phyloP scores from a whole-genome alignment of 2,888 invertebrate genomes.

The Agrochola litura region DNA sequence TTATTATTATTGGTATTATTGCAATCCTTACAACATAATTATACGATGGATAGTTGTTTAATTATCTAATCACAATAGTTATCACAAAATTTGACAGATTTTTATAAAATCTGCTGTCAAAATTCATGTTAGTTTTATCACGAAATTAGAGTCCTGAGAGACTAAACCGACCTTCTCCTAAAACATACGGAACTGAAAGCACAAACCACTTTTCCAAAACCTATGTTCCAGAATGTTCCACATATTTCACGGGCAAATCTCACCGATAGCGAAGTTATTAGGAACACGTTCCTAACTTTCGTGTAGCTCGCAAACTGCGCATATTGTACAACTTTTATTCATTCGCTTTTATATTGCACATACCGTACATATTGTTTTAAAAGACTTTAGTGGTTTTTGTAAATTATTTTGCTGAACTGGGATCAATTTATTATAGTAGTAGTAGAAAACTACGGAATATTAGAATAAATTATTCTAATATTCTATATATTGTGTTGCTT shows the following conservation, averaged over 20 bases:
- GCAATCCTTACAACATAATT: neutral
- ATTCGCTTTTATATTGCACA: constrained; percentile 59
- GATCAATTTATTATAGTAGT: neutral
- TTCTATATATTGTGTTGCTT: too few relatives aligned
- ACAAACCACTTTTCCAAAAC: constrained; percentile 26
- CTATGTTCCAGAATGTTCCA: constrained; percentile 58
- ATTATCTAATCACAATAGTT: neutral
- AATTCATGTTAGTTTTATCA: neutral
- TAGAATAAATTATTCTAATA: too few relatives aligned
- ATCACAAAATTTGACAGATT: neutral
- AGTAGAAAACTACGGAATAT: neutral
- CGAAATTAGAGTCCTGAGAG: too few relatives aligned
- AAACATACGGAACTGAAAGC: constrained; percentile 5
- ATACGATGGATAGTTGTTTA: neutral
- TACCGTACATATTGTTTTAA: constrained; percentile 36
- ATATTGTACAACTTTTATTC: constrained; percentile 62
- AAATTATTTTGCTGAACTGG: neutral
- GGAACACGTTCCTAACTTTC: constrained; percentile 60
- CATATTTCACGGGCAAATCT: constrained; percentile 67
- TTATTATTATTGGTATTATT: neutral
- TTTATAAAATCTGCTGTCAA: neutral
- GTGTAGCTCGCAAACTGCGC: constrained; percentile 52
- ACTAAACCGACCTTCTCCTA: neutral
- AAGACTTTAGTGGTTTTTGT: constrained; percentile 31
- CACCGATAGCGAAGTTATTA: constrained; percentile 65